Conservation (phyloP, 2,797 vertebrate genomes). For the Enteromius viviparus region DNA sequence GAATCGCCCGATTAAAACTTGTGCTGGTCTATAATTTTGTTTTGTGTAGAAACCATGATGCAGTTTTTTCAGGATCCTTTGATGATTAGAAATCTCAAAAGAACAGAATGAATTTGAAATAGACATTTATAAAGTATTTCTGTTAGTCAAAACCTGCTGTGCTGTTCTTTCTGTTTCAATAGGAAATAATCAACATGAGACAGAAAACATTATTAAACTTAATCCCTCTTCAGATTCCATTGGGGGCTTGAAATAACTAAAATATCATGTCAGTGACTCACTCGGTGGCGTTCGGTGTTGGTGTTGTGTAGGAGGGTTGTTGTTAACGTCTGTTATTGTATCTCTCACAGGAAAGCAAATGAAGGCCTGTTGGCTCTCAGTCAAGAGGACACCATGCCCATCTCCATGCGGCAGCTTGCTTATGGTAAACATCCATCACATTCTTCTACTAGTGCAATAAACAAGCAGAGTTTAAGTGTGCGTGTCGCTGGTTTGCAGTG, state of each 20-base stretch:
- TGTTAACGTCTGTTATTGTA: constrained; percentile 6
- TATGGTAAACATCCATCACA: constrained; percentile 72
- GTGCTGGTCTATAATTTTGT: background rate
- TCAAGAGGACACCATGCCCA: constrained; percentile 82
- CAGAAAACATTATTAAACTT: background rate
- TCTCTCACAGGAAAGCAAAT: constrained; percentile 81
- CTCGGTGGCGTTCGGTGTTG: background rate
- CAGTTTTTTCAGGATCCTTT: background rate
- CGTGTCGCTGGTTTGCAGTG: constrained; percentile 68
- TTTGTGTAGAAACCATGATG: background rate
- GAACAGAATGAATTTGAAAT: background rate
- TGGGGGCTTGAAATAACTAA: background rate
- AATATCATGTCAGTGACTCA: background rate
- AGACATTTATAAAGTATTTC: background rate
- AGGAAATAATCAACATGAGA: background rate
- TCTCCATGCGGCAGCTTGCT: constrained; percentile 82
- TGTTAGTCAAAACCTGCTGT: background rate
- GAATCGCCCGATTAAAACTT: background rate
- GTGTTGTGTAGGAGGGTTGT: background rate
- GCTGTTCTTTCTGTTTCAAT: background rate
- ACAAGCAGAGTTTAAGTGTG: background rate
- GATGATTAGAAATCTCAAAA: background rate
- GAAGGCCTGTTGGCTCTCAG: constrained; percentile 83
- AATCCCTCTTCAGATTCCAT: background rate
- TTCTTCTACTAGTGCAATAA: background rate